Conservation (phyloP, 2,797 vertebrate genomes). For the Geotrypetes seraphini region DNA sequence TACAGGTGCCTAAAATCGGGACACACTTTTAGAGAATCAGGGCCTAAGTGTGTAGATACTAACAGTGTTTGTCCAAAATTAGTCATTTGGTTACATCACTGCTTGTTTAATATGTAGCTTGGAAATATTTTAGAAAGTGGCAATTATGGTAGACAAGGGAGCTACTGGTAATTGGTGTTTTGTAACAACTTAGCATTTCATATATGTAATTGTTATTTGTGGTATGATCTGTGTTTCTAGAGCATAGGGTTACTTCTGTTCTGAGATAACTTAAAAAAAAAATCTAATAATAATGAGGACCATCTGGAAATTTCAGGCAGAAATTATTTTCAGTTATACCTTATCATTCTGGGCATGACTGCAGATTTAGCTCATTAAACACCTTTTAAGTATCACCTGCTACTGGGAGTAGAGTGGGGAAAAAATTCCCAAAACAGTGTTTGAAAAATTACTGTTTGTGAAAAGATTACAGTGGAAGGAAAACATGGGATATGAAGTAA, state of each 20-base stretch:
- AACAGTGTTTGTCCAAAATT: no score
- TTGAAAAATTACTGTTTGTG: conserved; percentile 33
- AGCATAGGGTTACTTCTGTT: neutral
- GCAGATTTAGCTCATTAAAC: conserved; percentile 28
- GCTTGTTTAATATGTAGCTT: neutral
- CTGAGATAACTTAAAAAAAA: conserved; percentile 10
- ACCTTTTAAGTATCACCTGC: conserved; percentile 22
- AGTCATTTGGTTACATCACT: no score
- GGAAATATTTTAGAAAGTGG: neutral
- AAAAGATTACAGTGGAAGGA: conserved; percentile 20
- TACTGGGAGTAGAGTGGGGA: conserved; percentile 7
- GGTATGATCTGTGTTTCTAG: neutral
- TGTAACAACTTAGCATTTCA: conserved; percentile 4
- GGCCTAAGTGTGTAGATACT: no score
- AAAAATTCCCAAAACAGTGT: conserved; percentile 19
- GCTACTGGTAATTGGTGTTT: neutral
- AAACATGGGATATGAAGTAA: conserved; percentile 21
- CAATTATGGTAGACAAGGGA: conserved; percentile 4
- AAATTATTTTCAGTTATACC: conserved; percentile 10
- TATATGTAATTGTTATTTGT: conserved; percentile 13
- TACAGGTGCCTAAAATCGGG: no score
- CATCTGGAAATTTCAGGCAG: conserved; percentile 14
- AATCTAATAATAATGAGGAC: no score
- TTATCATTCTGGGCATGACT: conserved; percentile 8
- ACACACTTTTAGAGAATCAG: no score